These are phyloP conservation scores for Okapia johnstoni DNA, from an alignment of 2,113 vertebrate species.

Conservation along the genomic window DNA sequence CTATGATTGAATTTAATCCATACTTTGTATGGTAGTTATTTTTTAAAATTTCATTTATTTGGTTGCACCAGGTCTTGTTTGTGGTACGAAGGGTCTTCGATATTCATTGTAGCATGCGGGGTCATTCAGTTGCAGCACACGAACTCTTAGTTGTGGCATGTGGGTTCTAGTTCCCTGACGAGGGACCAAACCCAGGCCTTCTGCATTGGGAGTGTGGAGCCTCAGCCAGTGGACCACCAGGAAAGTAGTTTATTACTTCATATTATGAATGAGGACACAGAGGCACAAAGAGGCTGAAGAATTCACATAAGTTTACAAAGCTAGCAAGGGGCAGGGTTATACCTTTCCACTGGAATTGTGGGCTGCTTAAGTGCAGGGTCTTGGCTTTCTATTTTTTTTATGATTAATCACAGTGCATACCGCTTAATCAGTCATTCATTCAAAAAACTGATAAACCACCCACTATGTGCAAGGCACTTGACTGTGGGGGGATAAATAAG, in stretches of 20 bases:
- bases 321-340: not conserved
- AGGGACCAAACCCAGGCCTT: not conserved
- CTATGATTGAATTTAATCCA: not conserved
- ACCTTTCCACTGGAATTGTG: not conserved
- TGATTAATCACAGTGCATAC: not conserved
- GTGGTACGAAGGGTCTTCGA: not conserved
- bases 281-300: not conserved
- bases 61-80: not conserved
- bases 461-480: constrained; percentile 2
- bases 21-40: not conserved
- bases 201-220: not conserved
- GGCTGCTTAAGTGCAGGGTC: not conserved
- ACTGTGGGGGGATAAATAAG: not conserved
- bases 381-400: not conserved
- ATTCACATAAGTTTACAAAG: not conserved
- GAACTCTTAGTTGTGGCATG: not conserved
- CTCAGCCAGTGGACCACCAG: not conserved
- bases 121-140: not conserved
- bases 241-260: not conserved
- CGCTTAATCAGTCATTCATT: not conserved
- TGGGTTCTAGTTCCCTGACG: not conserved
- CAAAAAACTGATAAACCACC: constrained; percentile 5
- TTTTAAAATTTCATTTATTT: not conserved
- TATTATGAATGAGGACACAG: not conserved
- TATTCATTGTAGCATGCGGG: not conserved